Evolutionary conservation across 2,113 vertebrate species (phyloP).

Genomic region (Zosterops borbonicus): DNA sequence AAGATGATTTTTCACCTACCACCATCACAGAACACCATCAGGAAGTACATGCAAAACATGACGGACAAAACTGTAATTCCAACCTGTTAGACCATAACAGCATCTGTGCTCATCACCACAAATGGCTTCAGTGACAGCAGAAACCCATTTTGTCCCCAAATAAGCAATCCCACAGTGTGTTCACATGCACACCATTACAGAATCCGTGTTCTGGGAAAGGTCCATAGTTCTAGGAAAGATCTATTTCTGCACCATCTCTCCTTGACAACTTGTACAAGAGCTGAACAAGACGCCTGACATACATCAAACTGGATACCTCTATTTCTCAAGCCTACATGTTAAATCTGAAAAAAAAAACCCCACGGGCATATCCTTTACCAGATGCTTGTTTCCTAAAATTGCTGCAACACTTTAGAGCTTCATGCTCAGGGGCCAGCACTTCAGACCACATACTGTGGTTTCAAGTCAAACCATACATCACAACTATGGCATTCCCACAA

Average conservation of each 20-base stretch:
- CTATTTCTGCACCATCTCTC: background rate
- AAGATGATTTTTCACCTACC: background rate
- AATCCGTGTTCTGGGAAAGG: background rate
- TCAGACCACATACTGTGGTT: background rate
- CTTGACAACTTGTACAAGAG: background rate
- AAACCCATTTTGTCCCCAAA: background rate
- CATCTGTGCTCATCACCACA: background rate
- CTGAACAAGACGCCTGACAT: background rate
- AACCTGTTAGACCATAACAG: background rate
- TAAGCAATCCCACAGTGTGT: rapidly evolving
- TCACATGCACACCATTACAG: background rate
- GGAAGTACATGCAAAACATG: background rate
- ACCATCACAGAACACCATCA: background rate
- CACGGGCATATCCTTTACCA: background rate
- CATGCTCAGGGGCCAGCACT: background rate
- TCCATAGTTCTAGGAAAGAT: background rate
- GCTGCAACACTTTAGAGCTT: background rate
- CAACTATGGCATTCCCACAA: conserved; percentile 10
- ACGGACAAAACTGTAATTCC: background rate
- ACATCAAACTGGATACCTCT: background rate
- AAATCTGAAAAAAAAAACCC: background rate
- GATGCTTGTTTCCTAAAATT: background rate
- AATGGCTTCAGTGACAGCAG: background rate
- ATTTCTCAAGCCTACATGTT: background rate
- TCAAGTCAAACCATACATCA: conserved; percentile 14